Conservation (phyloP, 92 coral and sea anemone genomes). For the Porites rus region DNA sequence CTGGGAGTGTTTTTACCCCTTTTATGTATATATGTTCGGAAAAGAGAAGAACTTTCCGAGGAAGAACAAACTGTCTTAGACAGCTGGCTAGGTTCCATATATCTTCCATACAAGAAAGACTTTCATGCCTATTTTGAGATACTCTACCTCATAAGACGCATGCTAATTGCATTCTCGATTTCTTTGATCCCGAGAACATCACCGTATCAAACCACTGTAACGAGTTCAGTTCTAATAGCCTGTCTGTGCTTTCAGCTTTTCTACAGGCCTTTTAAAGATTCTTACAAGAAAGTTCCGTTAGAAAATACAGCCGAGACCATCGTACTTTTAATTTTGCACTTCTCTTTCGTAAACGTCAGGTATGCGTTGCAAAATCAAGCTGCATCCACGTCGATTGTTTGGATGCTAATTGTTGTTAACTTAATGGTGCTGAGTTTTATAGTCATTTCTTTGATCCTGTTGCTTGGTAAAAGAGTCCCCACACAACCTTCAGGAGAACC, state of each 20-base stretch:
- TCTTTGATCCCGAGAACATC: slow-evolving; percentile 63
- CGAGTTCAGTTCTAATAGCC: not conserved
- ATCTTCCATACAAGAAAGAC: slow-evolving; percentile 43
- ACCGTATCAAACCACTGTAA: not conserved
- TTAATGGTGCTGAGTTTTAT: not conserved
- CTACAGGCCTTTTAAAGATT: not conserved
- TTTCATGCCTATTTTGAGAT: slow-evolving; percentile 62
- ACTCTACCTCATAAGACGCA: slow-evolving; percentile 55
- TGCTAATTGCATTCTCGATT: slow-evolving; percentile 64
- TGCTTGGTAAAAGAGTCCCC: not conserved
- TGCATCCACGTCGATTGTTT: not conserved
- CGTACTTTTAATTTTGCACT: not conserved
- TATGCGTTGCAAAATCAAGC: not conserved
- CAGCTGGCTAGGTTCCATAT: slow-evolving; percentile 54
- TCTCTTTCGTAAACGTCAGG: not conserved
- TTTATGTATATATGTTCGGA: not conserved
- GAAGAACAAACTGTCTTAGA: not conserved
- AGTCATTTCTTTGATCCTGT: not conserved
- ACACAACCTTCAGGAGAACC: too few relatives aligned
- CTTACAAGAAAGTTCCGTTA: not conserved
- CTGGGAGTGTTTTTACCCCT: not conserved
- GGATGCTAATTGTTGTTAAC: not conserved
- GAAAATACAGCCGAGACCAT: not conserved
- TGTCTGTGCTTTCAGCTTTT: not conserved
- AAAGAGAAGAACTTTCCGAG: not conserved